Conservation (phyloP, 2,888 invertebrate species). For the Morpho achilles region DNA sequence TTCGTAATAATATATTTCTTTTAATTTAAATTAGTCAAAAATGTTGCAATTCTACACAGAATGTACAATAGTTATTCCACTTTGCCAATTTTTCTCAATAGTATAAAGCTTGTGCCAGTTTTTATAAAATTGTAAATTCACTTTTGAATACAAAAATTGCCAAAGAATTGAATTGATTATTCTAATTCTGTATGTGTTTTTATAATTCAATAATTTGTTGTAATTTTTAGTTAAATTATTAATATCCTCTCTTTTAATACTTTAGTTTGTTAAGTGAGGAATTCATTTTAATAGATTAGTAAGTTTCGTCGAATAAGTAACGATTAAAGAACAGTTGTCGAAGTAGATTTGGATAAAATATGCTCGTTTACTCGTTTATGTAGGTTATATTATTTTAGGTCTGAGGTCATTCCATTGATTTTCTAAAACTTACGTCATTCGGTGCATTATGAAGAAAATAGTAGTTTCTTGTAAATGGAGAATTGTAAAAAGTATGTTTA, state of each 20-base stretch:
- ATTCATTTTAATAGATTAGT: background rate
- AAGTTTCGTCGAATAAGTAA: background rate
- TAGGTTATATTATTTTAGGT: conserved; percentile 41
- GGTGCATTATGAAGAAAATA: conserved; percentile 53
- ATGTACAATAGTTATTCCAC: conserved; percentile 57
- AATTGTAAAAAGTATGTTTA: conserved; percentile 74
- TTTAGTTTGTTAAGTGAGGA: too few species aligned
- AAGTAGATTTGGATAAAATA: too few species aligned
- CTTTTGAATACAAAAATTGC: conserved; percentile 74
- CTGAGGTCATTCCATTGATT: conserved; percentile 70
- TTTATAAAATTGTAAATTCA: conserved; percentile 74
- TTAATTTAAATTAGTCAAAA: conserved; percentile 2
- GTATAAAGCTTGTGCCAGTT: conserved; percentile 61
- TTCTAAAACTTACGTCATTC: conserved; percentile 60
- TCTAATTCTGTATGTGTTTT: conserved; percentile 36
- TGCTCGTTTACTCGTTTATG: too few species aligned
- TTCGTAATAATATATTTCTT: too few species aligned
- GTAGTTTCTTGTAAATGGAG: conserved; percentile 64
- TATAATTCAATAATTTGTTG: background rate
- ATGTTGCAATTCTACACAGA: conserved; percentile 38
- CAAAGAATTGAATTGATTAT: conserved; percentile 72
- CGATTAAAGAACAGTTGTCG: too few species aligned
- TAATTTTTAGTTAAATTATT: conserved; percentile 1
- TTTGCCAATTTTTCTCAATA: conserved; percentile 70
- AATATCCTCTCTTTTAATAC: too few species aligned